These are phyloP conservation scores for Stegophylla sp. DNA, from an alignment of 2,888 invertebrate species.

Conservation along the genomic window DNA sequence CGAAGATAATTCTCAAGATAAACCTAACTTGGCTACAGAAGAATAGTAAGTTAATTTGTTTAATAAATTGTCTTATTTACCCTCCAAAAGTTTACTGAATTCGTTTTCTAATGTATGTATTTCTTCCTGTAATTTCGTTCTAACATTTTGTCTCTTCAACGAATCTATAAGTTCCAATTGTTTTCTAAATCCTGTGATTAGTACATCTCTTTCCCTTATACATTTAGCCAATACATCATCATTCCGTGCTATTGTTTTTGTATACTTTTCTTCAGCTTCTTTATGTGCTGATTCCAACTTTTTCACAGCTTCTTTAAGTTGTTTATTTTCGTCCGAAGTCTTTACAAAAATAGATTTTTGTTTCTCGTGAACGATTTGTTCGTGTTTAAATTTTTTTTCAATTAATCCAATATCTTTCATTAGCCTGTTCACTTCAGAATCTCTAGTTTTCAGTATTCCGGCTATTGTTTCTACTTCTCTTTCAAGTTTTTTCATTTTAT, in stretches of 20 bases:
- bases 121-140: slow-evolving; percentile 41
- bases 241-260: slow-evolving; percentile 22
- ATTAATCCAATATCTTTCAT: slow-evolving; percentile 29
- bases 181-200: slow-evolving; percentile 45
- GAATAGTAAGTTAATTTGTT: slow-evolving; percentile 46
- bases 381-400: slow-evolving; percentile 39
- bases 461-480: slow-evolving; percentile 30
- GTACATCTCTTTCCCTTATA: slow-evolving; percentile 31
- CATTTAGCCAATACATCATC: slow-evolving; percentile 27
- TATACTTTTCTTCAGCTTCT: slow-evolving; percentile 37
- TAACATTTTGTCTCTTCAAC: slow-evolving; percentile 31
- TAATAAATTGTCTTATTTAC: slow-evolving; percentile 31
- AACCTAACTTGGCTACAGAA: slow-evolving; percentile 47
- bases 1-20: neutral
- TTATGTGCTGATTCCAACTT: slow-evolving; percentile 3
- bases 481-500: slow-evolving; percentile 17
- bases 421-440: slow-evolving; percentile 32
- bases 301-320: slow-evolving; percentile 24
- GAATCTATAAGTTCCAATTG: slow-evolving; percentile 53
- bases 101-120: slow-evolving; percentile 42
- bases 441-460: slow-evolving; percentile 36
- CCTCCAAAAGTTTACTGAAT: slow-evolving; percentile 41
- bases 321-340: slow-evolving; percentile 30
- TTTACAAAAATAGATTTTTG: slow-evolving; percentile 30
- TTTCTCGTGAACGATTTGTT: slow-evolving; percentile 39